Evolutionary conservation across 2,888 invertebrate species (phyloP).

Genomic region (Schizaphis graminum): DNA sequence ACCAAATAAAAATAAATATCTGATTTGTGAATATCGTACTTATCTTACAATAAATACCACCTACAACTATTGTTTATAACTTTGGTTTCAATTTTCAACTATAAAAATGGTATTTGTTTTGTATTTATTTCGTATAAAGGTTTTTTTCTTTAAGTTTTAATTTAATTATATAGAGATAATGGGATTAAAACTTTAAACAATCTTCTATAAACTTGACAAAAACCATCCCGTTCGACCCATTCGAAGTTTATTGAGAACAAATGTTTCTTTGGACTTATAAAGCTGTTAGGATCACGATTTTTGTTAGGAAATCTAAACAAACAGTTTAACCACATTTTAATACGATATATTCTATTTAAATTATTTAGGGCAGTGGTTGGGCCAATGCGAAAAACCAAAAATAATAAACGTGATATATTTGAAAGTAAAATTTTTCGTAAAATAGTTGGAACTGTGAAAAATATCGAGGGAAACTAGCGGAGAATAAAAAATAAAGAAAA

Average conservation of each 20-base stretch:
- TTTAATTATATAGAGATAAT: background rate
- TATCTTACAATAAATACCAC: background rate
- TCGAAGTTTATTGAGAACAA: background rate
- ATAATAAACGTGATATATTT: background rate
- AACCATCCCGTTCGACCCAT: background rate
- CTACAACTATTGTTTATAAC: background rate
- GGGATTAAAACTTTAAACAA: background rate
- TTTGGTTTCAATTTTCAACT: background rate
- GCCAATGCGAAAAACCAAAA: background rate
- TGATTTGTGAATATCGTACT: background rate
- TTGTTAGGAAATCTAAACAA: background rate
- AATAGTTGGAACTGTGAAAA: background rate
- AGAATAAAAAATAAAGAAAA: background rate
- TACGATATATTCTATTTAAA: background rate
- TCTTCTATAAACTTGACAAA: background rate
- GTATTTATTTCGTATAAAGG: background rate
- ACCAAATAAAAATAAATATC: no score
- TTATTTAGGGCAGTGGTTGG: no score
- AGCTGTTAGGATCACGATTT: background rate
- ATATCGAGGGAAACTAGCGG: background rate
- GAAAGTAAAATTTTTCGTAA: background rate
- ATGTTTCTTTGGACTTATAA: background rate
- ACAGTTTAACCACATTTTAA: background rate
- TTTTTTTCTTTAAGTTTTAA: background rate
- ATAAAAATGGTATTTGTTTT: no score